These are phyloP conservation scores for Lophochroa leadbeateri DNA, from an alignment of 2,113 vertebrate genomes.

Conservation along the genomic window DNA sequence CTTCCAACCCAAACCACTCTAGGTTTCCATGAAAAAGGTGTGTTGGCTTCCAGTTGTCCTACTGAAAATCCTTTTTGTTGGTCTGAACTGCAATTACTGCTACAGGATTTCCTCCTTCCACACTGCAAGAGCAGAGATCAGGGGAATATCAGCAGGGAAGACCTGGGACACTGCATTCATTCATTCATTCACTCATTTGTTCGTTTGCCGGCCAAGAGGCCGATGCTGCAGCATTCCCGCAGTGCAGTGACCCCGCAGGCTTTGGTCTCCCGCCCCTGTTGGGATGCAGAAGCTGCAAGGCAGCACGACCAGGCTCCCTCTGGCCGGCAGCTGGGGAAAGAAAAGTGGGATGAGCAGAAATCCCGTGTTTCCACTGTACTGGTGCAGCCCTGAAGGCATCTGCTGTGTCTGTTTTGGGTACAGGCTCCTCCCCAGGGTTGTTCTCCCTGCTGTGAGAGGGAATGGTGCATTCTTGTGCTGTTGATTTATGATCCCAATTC, in stretches of 20 bases:
- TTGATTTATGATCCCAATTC: slow-evolving; percentile 3
- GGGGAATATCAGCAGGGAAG: rapidly evolving
- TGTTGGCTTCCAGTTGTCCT: not conserved
- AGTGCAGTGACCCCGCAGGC: not conserved
- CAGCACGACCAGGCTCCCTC: not conserved
- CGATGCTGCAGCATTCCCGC: not conserved
- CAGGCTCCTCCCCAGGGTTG: not conserved
- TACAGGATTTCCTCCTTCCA: not conserved
- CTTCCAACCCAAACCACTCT: not conserved
- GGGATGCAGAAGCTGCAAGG: not conserved
- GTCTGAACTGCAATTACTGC: not conserved
- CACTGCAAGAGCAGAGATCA: not conserved
- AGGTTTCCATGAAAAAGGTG: not conserved
- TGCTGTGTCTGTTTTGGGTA: not conserved
- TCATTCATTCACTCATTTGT: not conserved
- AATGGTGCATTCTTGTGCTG: not conserved
- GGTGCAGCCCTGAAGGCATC: not conserved
- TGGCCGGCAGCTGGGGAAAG: not conserved
- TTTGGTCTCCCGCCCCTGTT: not conserved
- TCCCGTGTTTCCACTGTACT: not conserved
- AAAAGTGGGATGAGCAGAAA: not conserved
- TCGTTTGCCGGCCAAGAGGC: rapidly evolving
- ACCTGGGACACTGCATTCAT: not conserved
- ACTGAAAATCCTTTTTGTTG: not conserved
- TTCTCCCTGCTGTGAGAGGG: not conserved